Evolutionary conservation across 1,140 invertebrate species (phyloP), one percentile per base, ranked within the genome.

Genomic region (Neuroterus valhalla): DNA sequence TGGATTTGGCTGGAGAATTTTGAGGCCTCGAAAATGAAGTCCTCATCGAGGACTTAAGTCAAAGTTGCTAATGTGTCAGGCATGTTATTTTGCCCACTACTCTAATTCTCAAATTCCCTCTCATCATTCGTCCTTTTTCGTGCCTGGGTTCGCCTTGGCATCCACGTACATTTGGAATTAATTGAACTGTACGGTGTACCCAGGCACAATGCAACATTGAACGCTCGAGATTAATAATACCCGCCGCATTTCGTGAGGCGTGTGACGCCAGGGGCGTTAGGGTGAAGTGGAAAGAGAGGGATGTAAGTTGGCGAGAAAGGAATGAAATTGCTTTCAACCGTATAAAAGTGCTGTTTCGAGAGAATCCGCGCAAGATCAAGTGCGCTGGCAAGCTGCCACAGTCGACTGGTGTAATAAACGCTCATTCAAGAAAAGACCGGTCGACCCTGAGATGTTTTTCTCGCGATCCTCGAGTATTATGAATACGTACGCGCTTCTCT

Each of bases 371-470:
- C 82, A 83, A 83, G 82, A 83, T 83, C 82, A 82, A 83, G 82
- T 81, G 81, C 75, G 81, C 81, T 80, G 81, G 78, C 79, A 80
- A 71, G 78, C 76, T 83, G 82, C 78, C 80, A 83, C 76, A 74
- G 79, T 67, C 77, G 82, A 76, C 79, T 80, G 73, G 77, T 43
- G 81, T 82, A 81, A 83, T 82, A 82, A 83, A 82, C 78, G 82
- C 77, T 85, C 83, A 85, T 85, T 85, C 82, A 82, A 82, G 81
- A 83, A 75, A 70, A 75, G 76, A 85, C 81, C 45, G 78, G 81
- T 83, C 80, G 83, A 79, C 81, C 84, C 82, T 84, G 84, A 84
- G 78, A 85, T 78, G 76, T 82, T 85, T 84, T 85, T 84, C 84
- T 85, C 79, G 26, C 67, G 70, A 68, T 71, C 14, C 55, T 14